These are phyloP conservation scores for Eleginops maclovinus DNA, from an alignment of 2,113 vertebrate genomes.

Conservation along the genomic window DNA sequence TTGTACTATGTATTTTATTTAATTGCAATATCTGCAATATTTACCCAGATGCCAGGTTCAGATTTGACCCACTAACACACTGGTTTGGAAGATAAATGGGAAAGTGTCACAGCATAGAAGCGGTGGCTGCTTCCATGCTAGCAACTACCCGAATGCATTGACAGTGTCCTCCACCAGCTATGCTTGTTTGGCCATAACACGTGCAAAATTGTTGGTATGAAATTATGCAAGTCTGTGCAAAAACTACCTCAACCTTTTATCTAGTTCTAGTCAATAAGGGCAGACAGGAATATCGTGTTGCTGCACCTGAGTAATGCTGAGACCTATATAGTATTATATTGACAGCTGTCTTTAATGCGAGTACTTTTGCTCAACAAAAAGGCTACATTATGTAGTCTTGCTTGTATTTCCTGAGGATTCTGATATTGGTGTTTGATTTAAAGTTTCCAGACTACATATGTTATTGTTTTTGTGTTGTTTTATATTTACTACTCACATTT, in stretches of 20 bases:
- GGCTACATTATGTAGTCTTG: neutral
- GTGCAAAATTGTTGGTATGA: constrained; percentile 18
- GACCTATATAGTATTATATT: neutral
- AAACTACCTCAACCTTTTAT: no score
- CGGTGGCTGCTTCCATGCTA: neutral
- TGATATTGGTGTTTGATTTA: neutral
- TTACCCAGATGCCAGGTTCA: constrained; percentile 26
- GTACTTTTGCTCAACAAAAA: neutral
- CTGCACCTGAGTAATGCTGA: neutral
- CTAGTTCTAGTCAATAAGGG: neutral
- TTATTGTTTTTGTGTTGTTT: no score
- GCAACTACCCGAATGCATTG: neutral
- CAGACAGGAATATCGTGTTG: neutral
- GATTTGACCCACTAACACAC: constrained; percentile 46
- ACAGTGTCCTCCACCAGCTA: neutral
- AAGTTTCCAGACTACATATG: constrained; percentile 9
- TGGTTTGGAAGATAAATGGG: constrained; percentile 4
- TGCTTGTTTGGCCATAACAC: constrained; percentile 27
- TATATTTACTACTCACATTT: no score
- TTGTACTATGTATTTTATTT: neutral
- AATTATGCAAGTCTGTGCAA: neutral
- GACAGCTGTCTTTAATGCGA: constrained; percentile 1
- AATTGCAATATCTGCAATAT: neutral
- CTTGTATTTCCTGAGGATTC: neutral
- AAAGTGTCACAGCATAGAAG: neutral